Conservation (phyloP, 2,113 vertebrate genomes). For the Uria lomvia region DNA sequence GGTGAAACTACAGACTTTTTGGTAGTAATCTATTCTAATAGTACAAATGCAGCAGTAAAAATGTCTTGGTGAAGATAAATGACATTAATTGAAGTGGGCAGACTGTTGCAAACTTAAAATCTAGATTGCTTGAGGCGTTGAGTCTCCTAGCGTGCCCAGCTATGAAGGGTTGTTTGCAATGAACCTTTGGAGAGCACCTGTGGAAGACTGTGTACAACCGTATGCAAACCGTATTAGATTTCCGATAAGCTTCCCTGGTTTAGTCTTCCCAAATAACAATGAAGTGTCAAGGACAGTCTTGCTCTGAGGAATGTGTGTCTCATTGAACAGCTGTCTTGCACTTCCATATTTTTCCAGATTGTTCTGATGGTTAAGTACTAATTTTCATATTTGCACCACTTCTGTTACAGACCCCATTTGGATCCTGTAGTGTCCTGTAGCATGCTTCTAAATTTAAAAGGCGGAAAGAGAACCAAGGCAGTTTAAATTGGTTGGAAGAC, state of each 20-base stretch:
- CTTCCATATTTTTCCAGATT: background rate
- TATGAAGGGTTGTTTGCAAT: background rate
- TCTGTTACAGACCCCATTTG: constrained; percentile 34
- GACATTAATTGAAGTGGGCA: background rate
- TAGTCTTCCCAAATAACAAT: background rate
- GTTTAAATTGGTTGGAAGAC: constrained; percentile 44
- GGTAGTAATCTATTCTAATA: background rate
- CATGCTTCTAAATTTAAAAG: constrained; percentile 45
- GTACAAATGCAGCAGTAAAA: background rate
- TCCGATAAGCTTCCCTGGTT: background rate
- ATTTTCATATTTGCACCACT: background rate
- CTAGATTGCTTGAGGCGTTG: background rate
- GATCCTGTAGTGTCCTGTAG: constrained; percentile 34
- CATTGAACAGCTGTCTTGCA: background rate
- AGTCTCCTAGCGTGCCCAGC: background rate
- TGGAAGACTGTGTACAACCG: background rate
- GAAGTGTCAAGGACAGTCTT: background rate
- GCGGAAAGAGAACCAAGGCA: constrained; percentile 25
- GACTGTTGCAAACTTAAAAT: background rate
- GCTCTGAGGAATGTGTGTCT: background rate
- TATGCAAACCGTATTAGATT: background rate
- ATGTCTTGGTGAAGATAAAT: background rate
- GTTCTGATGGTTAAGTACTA: constrained; percentile 24
- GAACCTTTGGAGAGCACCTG: background rate
- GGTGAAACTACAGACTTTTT: background rate